These are phyloP conservation scores for Reinhardtius hippoglossoides DNA, from an alignment of 2,113 vertebrate species.

Conservation along the genomic window DNA sequence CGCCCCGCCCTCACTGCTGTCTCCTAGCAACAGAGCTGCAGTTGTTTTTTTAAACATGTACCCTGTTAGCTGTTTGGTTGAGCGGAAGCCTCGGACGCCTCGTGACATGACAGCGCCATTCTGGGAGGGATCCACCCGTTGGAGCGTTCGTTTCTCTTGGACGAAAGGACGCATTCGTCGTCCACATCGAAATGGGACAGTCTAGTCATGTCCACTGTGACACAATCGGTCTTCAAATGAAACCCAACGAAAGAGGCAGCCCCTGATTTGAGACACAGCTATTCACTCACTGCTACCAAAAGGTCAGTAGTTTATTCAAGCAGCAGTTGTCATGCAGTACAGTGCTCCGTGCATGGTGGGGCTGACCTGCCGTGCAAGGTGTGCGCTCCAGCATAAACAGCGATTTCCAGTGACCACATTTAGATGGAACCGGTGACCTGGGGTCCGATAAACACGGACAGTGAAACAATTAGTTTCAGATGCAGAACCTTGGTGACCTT, in stretches of 20 bases:
- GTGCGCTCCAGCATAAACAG: neutral
- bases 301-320: slow-evolving; percentile 26
- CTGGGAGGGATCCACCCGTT: neutral
- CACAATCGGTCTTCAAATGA: neutral
- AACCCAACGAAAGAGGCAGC: neutral
- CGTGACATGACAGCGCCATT: neutral
- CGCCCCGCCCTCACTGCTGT: too few relatives aligned
- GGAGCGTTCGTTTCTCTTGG: neutral
- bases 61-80: too few relatives aligned
- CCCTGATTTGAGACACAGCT: neutral
- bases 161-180: neutral
- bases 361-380: slow-evolving; percentile 11
- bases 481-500: too few relatives aligned
- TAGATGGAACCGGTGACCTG: slow-evolving; percentile 53
- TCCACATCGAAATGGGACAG: too few relatives aligned
- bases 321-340: slow-evolving; percentile 28
- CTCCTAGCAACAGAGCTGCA: neutral
- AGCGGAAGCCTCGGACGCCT: too few relatives aligned
- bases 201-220: neutral
- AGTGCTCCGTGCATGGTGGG: slow-evolving; percentile 15
- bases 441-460: slow-evolving; percentile 35
- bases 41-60: neutral
- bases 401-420: slow-evolving; percentile 50
- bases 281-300: slow-evolving; percentile 3
- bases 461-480: too few relatives aligned